A percentile compares a stretch with the other conserved stretches of the same genome.
These are phyloP conservation scores for Chitala chitala DNA, from an alignment of 2,113 vertebrate genomes.

Conservation along the genomic window DNA sequence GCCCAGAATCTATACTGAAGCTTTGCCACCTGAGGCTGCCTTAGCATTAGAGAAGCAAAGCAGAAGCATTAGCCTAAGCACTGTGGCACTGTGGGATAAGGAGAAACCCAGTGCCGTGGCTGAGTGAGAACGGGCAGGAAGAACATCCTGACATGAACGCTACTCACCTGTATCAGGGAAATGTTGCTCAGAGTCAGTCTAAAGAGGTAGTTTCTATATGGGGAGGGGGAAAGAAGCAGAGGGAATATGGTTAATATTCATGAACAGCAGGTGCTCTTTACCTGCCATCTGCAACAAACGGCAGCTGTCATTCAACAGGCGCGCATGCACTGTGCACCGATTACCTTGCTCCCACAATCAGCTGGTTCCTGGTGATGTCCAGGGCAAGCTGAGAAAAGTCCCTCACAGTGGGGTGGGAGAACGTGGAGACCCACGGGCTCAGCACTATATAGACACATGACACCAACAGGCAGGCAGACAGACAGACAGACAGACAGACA, in stretches of 20 bases:
- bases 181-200: conserved; percentile 88
- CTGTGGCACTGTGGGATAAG: neutral
- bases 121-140: neutral
- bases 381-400: conserved; percentile 95
- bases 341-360: conserved; percentile 98
- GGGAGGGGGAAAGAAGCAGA: conserved; percentile 28
- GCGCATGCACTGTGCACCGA: conserved; percentile 21
- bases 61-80: neutral
- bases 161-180: conserved; percentile 87
- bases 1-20: conserved; percentile 13
- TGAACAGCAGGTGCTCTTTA: neutral
- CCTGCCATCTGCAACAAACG: neutral
- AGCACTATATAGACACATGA: too few relatives aligned
- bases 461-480: neutral
- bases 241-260: neutral
- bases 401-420: conserved; percentile 77
- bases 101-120: neutral
- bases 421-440: conserved; percentile 85
- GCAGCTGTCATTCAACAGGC: neutral
- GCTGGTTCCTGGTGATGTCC: conserved; percentile 90
- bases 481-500: neutral
- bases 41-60: conserved; percentile 2
- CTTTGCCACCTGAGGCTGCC: neutral
- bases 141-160: neutral
- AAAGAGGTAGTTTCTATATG: conserved; percentile 99